Evolutionary conservation across 2,113 vertebrate genomes (phyloP).

Genomic region (Pipra filicauda): DNA sequence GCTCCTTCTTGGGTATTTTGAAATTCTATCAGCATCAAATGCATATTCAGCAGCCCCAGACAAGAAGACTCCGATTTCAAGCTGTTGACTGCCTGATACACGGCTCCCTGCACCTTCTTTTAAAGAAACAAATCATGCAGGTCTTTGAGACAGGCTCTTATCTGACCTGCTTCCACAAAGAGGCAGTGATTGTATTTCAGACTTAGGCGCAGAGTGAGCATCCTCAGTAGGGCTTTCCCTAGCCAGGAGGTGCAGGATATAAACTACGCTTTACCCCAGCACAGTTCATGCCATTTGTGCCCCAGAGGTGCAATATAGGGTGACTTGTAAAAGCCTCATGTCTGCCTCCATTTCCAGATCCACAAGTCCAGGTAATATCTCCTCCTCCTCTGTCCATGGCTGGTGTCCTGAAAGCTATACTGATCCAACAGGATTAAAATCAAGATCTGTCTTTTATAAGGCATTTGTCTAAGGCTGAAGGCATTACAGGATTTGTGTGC

Average conservation of each 20-base stretch:
- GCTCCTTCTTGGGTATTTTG: background rate
- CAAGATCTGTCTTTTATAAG: background rate
- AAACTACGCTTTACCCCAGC: fast-evolving
- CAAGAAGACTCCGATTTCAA: background rate
- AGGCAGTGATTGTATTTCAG: background rate
- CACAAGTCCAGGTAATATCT: background rate
- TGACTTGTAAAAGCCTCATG: background rate
- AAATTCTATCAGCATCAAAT: background rate
- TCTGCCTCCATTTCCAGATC: background rate
- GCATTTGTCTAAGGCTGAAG: background rate
- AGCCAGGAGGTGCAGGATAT: fast-evolving
- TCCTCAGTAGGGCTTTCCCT: background rate
- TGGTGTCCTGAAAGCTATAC: background rate
- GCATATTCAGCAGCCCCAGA: background rate
- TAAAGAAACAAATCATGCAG: fast-evolving
- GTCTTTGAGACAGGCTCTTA: background rate
- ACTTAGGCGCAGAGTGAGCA: fast-evolving
- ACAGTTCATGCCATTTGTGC: fast-evolving
- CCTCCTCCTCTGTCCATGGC: background rate
- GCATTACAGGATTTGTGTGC: background rate
- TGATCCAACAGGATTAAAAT: background rate
- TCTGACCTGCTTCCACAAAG: background rate
- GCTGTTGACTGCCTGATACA: background rate
- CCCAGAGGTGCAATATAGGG: background rate
- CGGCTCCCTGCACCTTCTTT: background rate